Percentiles rank a stretch among this genome's conserved stretches.
These are phyloP conservation scores for Lampropteryx suffumata DNA, from an alignment of 2,888 invertebrate genomes.

Conservation along the genomic window DNA sequence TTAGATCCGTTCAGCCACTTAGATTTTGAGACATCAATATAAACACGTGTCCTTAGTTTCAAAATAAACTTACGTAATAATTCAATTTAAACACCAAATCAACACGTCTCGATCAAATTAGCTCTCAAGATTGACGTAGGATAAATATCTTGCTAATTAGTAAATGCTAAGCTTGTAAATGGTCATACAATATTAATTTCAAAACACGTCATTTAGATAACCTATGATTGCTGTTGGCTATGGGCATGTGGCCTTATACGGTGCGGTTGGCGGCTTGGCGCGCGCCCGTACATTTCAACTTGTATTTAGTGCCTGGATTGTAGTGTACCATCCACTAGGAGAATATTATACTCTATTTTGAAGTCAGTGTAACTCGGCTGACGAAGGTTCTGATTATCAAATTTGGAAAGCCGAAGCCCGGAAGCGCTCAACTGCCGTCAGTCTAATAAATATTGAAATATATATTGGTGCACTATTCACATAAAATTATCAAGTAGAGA, in stretches of 20 bases:
- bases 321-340: neutral
- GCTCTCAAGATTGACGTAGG: constrained; percentile 2
- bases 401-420: too few relatives aligned
- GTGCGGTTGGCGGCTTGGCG: neutral
- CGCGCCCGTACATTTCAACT: constrained; percentile 7
- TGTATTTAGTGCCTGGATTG: neutral
- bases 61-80: too few relatives aligned
- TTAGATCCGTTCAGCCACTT: too few relatives aligned
- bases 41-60: too few relatives aligned
- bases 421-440: too few relatives aligned
- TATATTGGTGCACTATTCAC: too few relatives aligned
- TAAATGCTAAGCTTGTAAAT: constrained; percentile 13
- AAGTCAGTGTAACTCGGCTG: too few relatives aligned
- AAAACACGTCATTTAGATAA: constrained; percentile 14
- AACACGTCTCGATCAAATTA: constrained; percentile 7
- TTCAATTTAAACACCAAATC: neutral
- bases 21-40: too few relatives aligned
- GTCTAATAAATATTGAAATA: too few relatives aligned
- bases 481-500: too few relatives aligned
- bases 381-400: too few relatives aligned
- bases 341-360: too few relatives aligned
- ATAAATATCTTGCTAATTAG: constrained; percentile 13
- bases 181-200: constrained; percentile 24
- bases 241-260: constrained; percentile 1
- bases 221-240: constrained; percentile 6